Base-by-base conservation (phyloP, 2,113 vertebrate species). In the Marmota flaviventris region DNA sequence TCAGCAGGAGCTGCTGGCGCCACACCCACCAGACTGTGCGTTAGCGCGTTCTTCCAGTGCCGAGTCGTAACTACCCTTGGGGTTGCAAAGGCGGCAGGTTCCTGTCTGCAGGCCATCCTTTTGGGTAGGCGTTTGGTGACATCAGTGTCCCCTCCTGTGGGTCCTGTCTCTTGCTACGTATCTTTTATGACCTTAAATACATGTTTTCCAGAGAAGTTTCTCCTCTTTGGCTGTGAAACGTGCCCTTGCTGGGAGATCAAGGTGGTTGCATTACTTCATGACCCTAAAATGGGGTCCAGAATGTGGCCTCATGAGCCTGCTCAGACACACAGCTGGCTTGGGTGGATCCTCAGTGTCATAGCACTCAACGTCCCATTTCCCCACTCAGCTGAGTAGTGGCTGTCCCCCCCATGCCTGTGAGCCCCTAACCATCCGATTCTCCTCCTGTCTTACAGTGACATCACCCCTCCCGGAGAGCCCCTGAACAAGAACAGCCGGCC, bases 401-500 rank as follows among this genome's bases (percentile, higher is more conserved):
- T 2, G 18, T 13, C 14, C 10, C 18, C 29, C n/a, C 25, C 34
- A 17, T 37, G 32, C 37, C 69, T 32, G 63, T 5, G 17, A 11
- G 45, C 3, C 25, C 25, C 51, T 0, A 11, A 53, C 75, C n/a
- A 82, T 18, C 32, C 0, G 0, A 2, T 92, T 83, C 98, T 85
- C 96, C 93, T 97, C 97, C 94, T n/a, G 70, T 95, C 95, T 97
- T 97, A 0, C 92, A 99, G 99, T 73, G 99, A 99, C 97, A 96
- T 99, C 2, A 97, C 99, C 18, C 98, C 99, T 79, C 97, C 98
- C 22, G 99, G 98, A 85, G 99, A 99, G 0, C 65, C 98, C 0
- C 98, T 97, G 32, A 95, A 97, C 98, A 99, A 99, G 98, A 99
- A 98, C 56, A 98, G n/a, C 56, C 98, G 98, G 61, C 98, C 99